These are phyloP conservation scores for Nezara viridula DNA, from an alignment of 2,888 invertebrate species.

Conservation along the genomic window DNA sequence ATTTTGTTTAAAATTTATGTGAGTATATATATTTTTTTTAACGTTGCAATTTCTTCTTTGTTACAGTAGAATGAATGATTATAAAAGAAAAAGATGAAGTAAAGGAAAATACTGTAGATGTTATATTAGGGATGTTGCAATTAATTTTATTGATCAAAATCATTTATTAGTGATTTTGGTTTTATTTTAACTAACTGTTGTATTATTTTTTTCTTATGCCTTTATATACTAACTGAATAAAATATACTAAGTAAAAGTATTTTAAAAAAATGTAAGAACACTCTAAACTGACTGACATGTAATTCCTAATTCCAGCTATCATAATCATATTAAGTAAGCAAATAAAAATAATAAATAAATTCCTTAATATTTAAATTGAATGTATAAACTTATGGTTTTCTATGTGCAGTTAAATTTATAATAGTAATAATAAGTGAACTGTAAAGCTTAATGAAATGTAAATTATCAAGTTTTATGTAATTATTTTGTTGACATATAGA, in stretches of 20 bases:
- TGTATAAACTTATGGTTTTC: not conserved
- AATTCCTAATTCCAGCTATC: too few relatives aligned
- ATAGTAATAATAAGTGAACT: not conserved
- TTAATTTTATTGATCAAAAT: not conserved
- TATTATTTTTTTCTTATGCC: too few relatives aligned
- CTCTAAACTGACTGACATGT: too few relatives aligned
- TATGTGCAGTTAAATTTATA: not conserved
- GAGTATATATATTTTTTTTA: not conserved
- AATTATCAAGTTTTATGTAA: not conserved
- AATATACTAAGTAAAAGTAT: too few relatives aligned
- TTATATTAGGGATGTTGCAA: not conserved
- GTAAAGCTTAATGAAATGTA: not conserved
- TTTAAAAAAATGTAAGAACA: too few relatives aligned
- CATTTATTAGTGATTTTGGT: not conserved
- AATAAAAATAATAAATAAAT: not conserved
- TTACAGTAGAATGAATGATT: not conserved
- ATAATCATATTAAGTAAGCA: too few relatives aligned
- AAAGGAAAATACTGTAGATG: not conserved
- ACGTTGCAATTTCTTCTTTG: not conserved
- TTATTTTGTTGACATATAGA: not conserved
- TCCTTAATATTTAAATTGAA: not conserved
- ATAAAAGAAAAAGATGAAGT: not conserved
- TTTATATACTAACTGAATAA: too few relatives aligned
- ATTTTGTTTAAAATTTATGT: not conserved
- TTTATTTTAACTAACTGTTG: too few relatives aligned